Evolutionary conservation across 2,113 vertebrate species (phyloP).

Genomic region (Pterocles burchelli): DNA sequence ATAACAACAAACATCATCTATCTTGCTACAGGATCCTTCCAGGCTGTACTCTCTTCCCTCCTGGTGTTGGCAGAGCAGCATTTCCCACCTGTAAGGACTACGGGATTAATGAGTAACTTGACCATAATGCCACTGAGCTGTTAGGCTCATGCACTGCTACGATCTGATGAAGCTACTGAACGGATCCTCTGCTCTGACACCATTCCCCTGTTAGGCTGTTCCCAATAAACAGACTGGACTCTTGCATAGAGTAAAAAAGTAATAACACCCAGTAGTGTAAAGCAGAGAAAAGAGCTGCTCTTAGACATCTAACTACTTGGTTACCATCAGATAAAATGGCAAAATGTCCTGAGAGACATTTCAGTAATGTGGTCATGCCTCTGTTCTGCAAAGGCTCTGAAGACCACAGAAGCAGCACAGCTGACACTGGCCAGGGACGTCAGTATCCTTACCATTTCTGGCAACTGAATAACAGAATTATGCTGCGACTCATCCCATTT

Average conservation of each 20-base stretch:
- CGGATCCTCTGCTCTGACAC: background rate
- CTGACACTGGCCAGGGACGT: background rate
- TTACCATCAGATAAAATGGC: background rate
- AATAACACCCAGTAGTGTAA: background rate
- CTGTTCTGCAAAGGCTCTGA: background rate
- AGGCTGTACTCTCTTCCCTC: background rate
- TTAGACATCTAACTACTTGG: background rate
- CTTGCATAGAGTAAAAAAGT: background rate
- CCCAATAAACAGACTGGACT: accelerated
- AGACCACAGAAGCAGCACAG: background rate
- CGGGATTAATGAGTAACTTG: background rate
- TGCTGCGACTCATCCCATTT: background rate
- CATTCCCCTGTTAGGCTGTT: background rate
- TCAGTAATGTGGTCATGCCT: accelerated
- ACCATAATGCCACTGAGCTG: background rate
- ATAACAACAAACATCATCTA: background rate
- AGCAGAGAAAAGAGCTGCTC: background rate
- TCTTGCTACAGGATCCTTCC: background rate
- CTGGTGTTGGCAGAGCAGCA: background rate
- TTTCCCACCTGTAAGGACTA: background rate
- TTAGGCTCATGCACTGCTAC: background rate
- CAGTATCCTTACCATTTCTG: background rate
- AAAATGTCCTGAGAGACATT: background rate
- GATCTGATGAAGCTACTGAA: background rate
- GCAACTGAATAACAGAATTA: background rate